A percentile compares a stretch with the other conserved stretches of the same genome.
Evolutionary conservation across 2,797 vertebrate species (phyloP).

Genomic region (Yasuhikotakia modesta): DNA sequence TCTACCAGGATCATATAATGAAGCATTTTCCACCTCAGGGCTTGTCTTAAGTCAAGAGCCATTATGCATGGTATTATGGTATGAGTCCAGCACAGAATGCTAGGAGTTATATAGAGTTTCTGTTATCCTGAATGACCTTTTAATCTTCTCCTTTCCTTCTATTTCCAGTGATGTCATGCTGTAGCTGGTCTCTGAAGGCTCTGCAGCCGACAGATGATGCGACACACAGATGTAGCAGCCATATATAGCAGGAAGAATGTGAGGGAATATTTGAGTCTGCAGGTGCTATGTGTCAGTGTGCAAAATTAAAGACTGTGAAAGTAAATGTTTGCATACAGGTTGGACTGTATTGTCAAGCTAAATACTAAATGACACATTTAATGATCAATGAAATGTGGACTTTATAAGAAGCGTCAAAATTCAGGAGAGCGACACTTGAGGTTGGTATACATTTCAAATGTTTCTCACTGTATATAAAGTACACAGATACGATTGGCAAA

Average conservation of each 20-base stretch:
- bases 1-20: neutral
- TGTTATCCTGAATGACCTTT: conserved; percentile 7
- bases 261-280: neutral
- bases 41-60: neutral
- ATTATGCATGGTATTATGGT: neutral
- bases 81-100: neutral
- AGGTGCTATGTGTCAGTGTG: neutral
- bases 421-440: no score
- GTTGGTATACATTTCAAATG: neutral
- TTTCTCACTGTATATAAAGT: conserved; percentile 6
- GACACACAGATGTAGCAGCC: conserved; percentile 29
- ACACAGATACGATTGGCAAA: no score
- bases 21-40: neutral
- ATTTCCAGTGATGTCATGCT: conserved; percentile 33
- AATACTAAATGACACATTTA: neutral
- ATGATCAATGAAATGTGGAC: neutral
- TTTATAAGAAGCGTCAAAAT: neutral
- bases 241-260: conserved; percentile 4
- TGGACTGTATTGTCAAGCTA: neutral
- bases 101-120: neutral
- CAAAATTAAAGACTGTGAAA: neutral
- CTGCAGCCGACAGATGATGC: conserved; percentile 22
- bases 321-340: conserved; percentile 12
- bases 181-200: conserved; percentile 2
- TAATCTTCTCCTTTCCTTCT: conserved; percentile 8